Evolutionary conservation across 2,797 vertebrate genomes (phyloP), one percentile per base, ranked within the genome.

Genomic region (Sebastes iracundus): DNA sequence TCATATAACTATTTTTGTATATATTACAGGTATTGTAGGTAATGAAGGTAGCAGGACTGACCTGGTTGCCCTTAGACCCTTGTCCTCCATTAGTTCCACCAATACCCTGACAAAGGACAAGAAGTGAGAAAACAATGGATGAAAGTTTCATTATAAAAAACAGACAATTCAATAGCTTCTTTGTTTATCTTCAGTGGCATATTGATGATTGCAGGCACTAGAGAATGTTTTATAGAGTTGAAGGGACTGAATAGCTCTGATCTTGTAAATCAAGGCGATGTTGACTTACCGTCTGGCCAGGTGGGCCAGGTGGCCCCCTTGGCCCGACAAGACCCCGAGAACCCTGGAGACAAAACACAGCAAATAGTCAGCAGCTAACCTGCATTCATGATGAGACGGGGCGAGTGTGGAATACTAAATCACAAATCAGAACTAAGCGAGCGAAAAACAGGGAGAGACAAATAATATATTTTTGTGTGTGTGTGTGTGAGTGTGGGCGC

Each of bases 61-160:
- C 98, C 96, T 83, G 83, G 23, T 98, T 97, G 87, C 98, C 98
- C 92, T 99, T 98, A 82, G 93, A 86, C 0, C 98, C 98, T 25
- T 96, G 96, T 1, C 91, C 87, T 22, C 98, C 98, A 11, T 98
- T 97, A 23, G 93, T 91, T 67, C 98, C 98, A 16, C 7, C 59
- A 60, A 96, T 85, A 42, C 98, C 98, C 97, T 98, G 84, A 61
- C 2, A 80, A 84, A 66, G 79, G 2, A 72, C 38, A 76, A 59
- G 63, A 65, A 27, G 56, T 75, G 38, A 79, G 25, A 74, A 69
- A 74, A 69, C 13, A 23, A 55, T 30, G 14, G 33, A 77, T 71
- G 33, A 56, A 64, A 64, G 6, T 71, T 42, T 58, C 2, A 74
- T 58, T 0, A 18, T 7, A 46, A 46, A 18, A 46, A 46, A 75